Evolutionary conservation across 2,888 invertebrate species (phyloP), one percentile per base, ranked within the genome.

Genomic region (Stenotaenia linearis): DNA sequence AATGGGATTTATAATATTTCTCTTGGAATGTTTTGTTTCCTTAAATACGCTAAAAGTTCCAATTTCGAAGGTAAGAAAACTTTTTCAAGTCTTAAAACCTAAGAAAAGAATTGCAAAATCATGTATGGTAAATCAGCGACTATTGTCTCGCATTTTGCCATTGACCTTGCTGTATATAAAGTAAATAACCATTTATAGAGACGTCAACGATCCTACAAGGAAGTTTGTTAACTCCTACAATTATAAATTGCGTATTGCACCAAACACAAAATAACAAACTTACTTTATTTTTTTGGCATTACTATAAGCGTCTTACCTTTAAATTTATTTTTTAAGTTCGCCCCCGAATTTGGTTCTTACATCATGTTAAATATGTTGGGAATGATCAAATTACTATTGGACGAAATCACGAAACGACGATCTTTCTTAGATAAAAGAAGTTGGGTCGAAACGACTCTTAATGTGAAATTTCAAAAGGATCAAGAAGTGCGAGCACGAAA

Each of bases 401-500:
- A 93, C 82, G 96, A 97, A 87, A 91, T 96, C 75, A 92, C 94
- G 21, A 92, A 94, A 82, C 88, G 96, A 81, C 89, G 93, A 81
- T 94, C 96, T 0, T 97, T 97, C 85, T 88, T 96, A 80, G 96
- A 96, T 85, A 90, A 94, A 45, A 88, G 96, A 81, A 93, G 93
- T 50, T 95, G 93, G 84, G 93, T 96, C 21, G 93, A 95, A 86
- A 93, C 93, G 78, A 95, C 94, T 77, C 88, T 93, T 75, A 90
- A 93, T 83, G 87, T 95, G 25, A 92, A 92, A 82, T 93, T 92
- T 85, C 95, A 95, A 81, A 91, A 94, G 84, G 92, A 93, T 83
- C 95, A 95, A 88, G 95, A 95, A 90, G 92, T 92, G n/a, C 23
- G 61, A 25, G 56, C 56, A 15, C n/a, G n/a, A n/a, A n/a, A n/a